A percentile compares a stretch with the other conserved stretches of the same genome.
Conservation (phyloP, 1,140 invertebrate genomes). For the Musca vetustissima region DNA sequence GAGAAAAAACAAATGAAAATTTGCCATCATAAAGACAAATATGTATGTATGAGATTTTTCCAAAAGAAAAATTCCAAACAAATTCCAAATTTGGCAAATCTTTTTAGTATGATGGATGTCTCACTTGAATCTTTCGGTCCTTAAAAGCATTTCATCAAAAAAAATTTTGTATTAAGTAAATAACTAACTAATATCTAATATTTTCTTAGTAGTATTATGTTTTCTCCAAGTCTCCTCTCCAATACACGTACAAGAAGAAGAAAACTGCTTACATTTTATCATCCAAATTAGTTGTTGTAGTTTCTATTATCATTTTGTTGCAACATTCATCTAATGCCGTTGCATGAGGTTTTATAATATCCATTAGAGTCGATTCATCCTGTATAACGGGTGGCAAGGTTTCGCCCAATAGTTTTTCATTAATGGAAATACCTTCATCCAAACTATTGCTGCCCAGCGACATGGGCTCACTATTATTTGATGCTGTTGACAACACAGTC, state of each 20-base stretch:
- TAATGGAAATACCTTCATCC: slow-evolving; percentile 48
- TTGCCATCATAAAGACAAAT: no score
- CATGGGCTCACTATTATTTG: slow-evolving; percentile 33
- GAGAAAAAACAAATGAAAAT: no score
- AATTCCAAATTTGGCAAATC: no score
- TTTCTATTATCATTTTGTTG: slow-evolving; percentile 31
- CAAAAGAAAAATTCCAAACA: no score
- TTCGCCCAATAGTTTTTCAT: slow-evolving; percentile 28
- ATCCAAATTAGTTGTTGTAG: not conserved
- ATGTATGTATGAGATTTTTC: no score
- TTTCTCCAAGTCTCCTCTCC: no score
- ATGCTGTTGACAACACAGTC: not conserved
- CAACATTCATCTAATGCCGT: slow-evolving; percentile 45
- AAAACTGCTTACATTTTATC: slow-evolving; percentile 7
- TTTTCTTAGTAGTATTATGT: not conserved
- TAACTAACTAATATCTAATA: slow-evolving; percentile 15
- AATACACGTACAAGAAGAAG: no score
- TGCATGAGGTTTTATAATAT: slow-evolving; percentile 50
- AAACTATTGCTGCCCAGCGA: slow-evolving; percentile 46
- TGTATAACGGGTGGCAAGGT: slow-evolving; percentile 25
- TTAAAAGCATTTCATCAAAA: no score
- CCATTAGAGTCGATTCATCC: slow-evolving; percentile 38
- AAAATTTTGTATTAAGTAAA: slow-evolving; percentile 1
- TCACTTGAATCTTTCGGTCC: no score
- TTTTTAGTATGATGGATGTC: no score